Percentiles rank a stretch among this genome's conserved stretches.
Evolutionary conservation across 2,888 invertebrate genomes (phyloP).

Genomic region (Drepanosiphum platanoidis): DNA sequence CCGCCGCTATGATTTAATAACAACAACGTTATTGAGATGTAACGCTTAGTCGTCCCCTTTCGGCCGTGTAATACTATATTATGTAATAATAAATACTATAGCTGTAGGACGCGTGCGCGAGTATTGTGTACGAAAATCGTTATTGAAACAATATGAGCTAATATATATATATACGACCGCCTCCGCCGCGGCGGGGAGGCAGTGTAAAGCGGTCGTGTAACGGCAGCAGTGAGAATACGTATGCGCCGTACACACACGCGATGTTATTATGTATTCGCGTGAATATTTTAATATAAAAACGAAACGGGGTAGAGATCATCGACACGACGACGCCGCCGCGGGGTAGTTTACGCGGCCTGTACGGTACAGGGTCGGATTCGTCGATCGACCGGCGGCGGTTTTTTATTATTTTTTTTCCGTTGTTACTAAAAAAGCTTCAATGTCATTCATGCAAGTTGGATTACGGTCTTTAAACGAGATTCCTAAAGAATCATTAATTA

Average conservation of each 20-base stretch:
- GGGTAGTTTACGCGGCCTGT: too few species aligned
- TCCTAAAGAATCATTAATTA: too few species aligned
- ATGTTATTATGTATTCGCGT: not conserved
- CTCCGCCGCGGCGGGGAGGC: conserved; percentile 26
- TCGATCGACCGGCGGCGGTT: too few species aligned
- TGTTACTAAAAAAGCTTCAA: too few species aligned
- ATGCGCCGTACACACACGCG: not conserved
- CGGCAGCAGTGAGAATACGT: not conserved
- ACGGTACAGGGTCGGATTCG: conserved; percentile 40
- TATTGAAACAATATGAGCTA: conserved; percentile 57
- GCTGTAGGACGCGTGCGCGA: too few species aligned
- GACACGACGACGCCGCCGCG: not conserved
- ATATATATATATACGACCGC: too few species aligned
- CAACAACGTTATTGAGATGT: conserved; percentile 1
- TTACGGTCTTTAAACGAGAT: too few species aligned
- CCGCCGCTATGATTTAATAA: too few species aligned
- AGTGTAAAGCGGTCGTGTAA: conserved; percentile 3
- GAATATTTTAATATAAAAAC: conserved; percentile 58
- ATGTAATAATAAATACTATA: too few species aligned
- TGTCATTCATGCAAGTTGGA: too few species aligned
- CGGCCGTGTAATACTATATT: conserved; percentile 1
- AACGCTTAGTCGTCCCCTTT: conserved; percentile 1
- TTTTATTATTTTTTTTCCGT: too few species aligned
- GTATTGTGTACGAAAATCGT: conserved; percentile 39
- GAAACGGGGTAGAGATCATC: conserved; percentile 31